Evolutionary conservation across 2,797 vertebrate species (phyloP).

Genomic region (Chelonia mydas): DNA sequence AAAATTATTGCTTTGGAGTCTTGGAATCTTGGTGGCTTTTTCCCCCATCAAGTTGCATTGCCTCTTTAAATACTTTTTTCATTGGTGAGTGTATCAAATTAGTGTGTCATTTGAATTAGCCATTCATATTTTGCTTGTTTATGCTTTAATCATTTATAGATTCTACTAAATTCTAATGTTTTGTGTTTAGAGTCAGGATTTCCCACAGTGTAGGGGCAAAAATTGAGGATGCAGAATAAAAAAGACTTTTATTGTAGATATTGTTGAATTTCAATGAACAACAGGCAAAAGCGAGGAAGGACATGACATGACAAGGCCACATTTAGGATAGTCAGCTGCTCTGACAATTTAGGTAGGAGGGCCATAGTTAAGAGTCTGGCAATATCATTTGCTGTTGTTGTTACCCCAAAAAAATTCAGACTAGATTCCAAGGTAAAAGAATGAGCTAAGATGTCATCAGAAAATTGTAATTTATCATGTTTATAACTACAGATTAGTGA

Average conservation of each 20-base stretch:
- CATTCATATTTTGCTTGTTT: neutral
- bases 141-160: neutral
- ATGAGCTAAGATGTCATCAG: neutral
- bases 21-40: conserved; percentile 28
- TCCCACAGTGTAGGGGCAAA: neutral
- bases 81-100: neutral
- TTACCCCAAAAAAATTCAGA: neutral
- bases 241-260: neutral
- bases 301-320: neutral
- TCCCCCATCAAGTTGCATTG: neutral
- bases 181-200: conserved; percentile 5
- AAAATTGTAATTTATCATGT: neutral
- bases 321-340: neutral
- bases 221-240: neutral
- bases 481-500: neutral
- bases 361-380: neutral
- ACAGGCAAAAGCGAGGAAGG: neutral
- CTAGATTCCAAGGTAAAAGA: neutral
- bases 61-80: conserved; percentile 15
- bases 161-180: conserved; percentile 3
- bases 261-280: neutral
- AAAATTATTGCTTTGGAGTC: conserved; percentile 45
- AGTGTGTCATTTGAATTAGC: neutral
- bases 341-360: neutral
- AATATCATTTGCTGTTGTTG: neutral